Evolutionary conservation across 2,113 vertebrate genomes (phyloP).

Genomic region (Budorcas taxicolor): DNA sequence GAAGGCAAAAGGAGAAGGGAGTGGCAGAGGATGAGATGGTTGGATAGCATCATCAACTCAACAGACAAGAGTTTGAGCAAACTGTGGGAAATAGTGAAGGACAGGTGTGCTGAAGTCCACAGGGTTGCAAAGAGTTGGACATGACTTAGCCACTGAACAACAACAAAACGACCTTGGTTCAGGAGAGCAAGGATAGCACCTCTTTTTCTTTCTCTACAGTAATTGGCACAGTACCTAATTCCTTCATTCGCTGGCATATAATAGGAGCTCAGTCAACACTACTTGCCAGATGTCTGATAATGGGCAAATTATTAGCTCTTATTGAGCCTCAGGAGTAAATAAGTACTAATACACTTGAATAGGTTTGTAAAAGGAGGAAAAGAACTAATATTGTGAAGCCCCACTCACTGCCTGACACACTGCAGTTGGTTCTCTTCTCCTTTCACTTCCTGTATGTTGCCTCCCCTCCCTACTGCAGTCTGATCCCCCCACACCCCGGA

Average conservation of each 20-base stretch:
- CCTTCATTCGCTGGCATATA: neutral
- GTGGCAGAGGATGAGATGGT: neutral
- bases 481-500: accelerated
- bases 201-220: neutral
- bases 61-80: neutral
- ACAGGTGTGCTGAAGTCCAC: neutral
- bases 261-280: neutral
- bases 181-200: neutral
- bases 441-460: neutral
- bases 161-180: neutral
- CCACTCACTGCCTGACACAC: neutral
- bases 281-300: neutral
- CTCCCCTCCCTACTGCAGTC: neutral
- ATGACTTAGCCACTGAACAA: neutral
- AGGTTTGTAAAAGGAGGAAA: neutral
- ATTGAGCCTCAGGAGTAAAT: neutral
- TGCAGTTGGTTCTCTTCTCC: neutral
- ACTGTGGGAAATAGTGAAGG: neutral
- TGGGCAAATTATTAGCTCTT: neutral
- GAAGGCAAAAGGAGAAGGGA: neutral
- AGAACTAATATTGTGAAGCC: neutral
- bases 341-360: neutral
- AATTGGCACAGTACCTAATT: neutral
- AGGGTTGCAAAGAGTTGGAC: neutral
- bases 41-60: neutral